Evolutionary conservation across 2,797 vertebrate genomes (phyloP).

Genomic region (Xiphorhynchus erythropygius): DNA sequence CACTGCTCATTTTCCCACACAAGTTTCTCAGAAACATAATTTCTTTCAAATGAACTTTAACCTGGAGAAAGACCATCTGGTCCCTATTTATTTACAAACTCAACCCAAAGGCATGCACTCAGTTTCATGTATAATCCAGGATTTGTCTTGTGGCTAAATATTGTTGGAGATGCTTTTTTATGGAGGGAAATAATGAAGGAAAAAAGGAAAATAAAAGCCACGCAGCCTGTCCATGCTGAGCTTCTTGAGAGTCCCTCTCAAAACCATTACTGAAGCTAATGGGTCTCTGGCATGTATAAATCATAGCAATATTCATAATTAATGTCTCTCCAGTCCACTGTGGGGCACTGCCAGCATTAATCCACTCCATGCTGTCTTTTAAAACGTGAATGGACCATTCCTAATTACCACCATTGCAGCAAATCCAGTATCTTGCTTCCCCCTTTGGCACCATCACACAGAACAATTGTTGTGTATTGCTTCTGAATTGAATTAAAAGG

Average conservation of each 20-base stretch:
- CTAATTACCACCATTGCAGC: background rate
- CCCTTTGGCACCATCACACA: background rate
- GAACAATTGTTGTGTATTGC: background rate
- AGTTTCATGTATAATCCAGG: background rate
- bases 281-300: background rate
- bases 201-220: background rate
- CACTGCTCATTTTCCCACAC: constrained; percentile 36
- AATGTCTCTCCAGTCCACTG: background rate
- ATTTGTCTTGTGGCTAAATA: background rate
- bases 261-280: background rate
- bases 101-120: background rate
- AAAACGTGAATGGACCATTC: accelerated
- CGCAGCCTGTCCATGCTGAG: background rate
- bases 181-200: background rate
- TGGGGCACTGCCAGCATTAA: background rate
- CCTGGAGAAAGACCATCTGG: constrained; percentile 10
- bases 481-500: background rate
- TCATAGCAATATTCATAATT: constrained; percentile 4
- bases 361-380: background rate
- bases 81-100: constrained; percentile 44
- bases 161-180: background rate
- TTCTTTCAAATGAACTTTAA: constrained; percentile 51
- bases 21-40: background rate
- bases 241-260: background rate
- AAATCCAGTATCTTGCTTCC: background rate